Evolutionary conservation across 1,140 invertebrate genomes (phyloP).

Genomic region (Trachymyrmex cornetzi): DNA sequence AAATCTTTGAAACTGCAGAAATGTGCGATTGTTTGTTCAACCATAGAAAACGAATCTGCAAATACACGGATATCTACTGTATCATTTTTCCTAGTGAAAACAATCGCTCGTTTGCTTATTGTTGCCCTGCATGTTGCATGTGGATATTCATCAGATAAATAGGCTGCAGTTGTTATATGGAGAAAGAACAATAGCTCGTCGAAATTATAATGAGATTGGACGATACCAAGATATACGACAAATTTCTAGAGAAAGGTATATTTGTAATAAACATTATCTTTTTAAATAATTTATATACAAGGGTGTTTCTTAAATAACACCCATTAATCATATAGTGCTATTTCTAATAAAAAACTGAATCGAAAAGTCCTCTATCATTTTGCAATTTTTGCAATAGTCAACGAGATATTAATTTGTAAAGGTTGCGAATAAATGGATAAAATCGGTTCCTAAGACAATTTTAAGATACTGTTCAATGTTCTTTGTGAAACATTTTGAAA

Average conservation of each 20-base stretch:
- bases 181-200: slow-evolving; percentile 40
- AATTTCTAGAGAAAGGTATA: neutral
- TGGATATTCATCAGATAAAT: slow-evolving; percentile 39
- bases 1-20: neutral
- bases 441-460: too few relatives aligned
- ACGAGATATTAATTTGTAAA: too few relatives aligned
- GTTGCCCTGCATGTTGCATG: slow-evolving; percentile 1
- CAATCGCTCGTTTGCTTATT: slow-evolving; percentile 31
- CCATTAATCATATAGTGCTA: too few relatives aligned
- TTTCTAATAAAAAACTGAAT: too few relatives aligned
- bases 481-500: too few relatives aligned
- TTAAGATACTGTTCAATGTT: too few relatives aligned
- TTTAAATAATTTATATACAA: neutral
- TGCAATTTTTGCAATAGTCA: too few relatives aligned
- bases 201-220: slow-evolving; percentile 34
- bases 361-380: too few relatives aligned
- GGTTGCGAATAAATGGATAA: too few relatives aligned
- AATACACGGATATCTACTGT: neutral
- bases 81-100: slow-evolving; percentile 43
- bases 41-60: slow-evolving; percentile 22
- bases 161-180: neutral
- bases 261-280: neutral
- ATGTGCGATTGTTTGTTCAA: slow-evolving; percentile 23
- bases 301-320: too few relatives aligned
- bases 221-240: neutral